Evolutionary conservation across 2,797 vertebrate genomes (phyloP).

Genomic region (Ctenopoma multispine): DNA sequence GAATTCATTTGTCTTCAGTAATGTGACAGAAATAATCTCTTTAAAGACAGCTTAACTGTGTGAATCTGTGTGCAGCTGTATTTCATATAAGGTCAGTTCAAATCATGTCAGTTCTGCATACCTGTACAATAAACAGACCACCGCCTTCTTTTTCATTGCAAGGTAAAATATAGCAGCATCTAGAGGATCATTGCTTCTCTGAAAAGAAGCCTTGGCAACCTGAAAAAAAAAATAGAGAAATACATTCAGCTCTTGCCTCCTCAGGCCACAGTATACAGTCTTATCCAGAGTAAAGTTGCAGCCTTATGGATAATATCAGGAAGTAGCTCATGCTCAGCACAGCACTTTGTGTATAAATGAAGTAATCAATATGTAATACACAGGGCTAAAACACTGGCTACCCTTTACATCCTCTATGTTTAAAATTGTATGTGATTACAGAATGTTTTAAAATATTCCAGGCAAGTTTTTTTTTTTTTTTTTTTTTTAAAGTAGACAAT

Average conservation of each 20-base stretch:
- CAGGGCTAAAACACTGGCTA: slow-evolving; percentile 4
- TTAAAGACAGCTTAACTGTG: not conserved
- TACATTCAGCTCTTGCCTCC: slow-evolving; percentile 18
- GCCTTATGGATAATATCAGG: slow-evolving; percentile 44
- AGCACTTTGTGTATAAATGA: slow-evolving; percentile 31
- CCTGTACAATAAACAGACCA: slow-evolving; percentile 99
- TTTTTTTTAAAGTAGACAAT: not conserved
- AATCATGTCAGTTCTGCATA: slow-evolving; percentile 65
- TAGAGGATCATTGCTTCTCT: slow-evolving; percentile 94
- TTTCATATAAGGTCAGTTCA: slow-evolving; percentile 19
- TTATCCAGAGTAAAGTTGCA: slow-evolving; percentile 36
- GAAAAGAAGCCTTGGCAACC: slow-evolving; percentile 97
- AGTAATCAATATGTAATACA: slow-evolving; percentile 23
- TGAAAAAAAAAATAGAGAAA: slow-evolving; percentile 68
- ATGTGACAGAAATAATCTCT: slow-evolving; percentile 31
- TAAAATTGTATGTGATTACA: slow-evolving; percentile 5
- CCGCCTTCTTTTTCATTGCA: slow-evolving; percentile 97
- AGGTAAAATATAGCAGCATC: slow-evolving; percentile 98
- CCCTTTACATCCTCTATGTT: slow-evolving; percentile 1
- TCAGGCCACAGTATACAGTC: slow-evolving; percentile 1
- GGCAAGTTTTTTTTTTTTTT: not conserved
- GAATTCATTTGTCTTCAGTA: slow-evolving; percentile 25
- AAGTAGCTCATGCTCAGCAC: slow-evolving; percentile 8
- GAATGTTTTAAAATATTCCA: slow-evolving; percentile 9
- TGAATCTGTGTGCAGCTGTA: slow-evolving; percentile 2